Evolutionary conservation across 2,797 vertebrate genomes (phyloP), one percentile per base, ranked within the genome.

Genomic region (Tokudaia muenninki): DNA sequence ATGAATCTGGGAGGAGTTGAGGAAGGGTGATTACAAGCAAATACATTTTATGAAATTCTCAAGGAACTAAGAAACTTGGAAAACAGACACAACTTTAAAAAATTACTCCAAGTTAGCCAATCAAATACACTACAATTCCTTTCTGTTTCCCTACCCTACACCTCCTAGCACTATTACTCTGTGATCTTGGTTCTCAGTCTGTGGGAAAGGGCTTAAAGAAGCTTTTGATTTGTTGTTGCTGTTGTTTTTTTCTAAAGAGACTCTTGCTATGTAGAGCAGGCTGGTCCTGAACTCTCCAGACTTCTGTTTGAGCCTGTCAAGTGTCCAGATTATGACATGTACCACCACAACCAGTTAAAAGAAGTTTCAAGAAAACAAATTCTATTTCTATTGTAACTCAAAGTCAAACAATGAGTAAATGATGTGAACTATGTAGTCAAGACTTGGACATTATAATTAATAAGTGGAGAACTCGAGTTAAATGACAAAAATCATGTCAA

Each of bases 361-460:
- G 29, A 88, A 80, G 24, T 84, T 16, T 87, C 81, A 94, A 91
- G 52, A 92, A 90, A 94, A 31, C 41, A 74, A 31, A 72, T 86
- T 92, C 92, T 91, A 67, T 92, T 87, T 72, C 6, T 91, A 78
- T 3, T 3, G 8, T 44, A 44, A 89, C 52, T 94, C 63, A 63
- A 9, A 84, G 57, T 34, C 17, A 72, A 37, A 37, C 0, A 3
- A 72, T 37, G 8, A 21, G 19, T 37, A 37, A 37, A 37, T 3
- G 7, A 72, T n/a, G 79, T 75, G 82, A 90, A 87, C 57, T 80
- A 74, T 92, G 61, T 67, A 72, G 75, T 83, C 88, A 82, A 96
- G 22, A 86, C n/a, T 82, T 6, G 4, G 55, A 87, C 72, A 52
- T 47, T 87, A 65, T 11, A 92, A 86, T 79, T 79, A 94, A 44